Evolutionary conservation across 1,140 invertebrate species (phyloP).

Genomic region (Musca vetustissima): DNA sequence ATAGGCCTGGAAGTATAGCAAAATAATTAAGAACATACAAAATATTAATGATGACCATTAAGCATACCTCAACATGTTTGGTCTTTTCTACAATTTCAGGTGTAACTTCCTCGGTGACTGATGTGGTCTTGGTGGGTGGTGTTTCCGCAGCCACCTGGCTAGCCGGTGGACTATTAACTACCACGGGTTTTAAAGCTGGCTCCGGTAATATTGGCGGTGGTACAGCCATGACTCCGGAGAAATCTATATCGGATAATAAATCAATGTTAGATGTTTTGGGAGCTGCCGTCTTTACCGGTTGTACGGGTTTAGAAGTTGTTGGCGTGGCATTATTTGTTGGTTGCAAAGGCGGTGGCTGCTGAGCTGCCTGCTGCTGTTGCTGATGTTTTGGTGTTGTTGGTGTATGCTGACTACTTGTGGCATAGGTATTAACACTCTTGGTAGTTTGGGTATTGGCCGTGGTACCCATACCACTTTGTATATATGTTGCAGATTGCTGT

Average conservation of each 20-base stretch:
- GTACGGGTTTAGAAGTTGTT: constrained; percentile 1
- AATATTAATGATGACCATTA: too few relatives aligned
- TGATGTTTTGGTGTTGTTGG: constrained; percentile 7
- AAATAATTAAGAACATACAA: neutral
- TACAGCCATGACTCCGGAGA: constrained; percentile 51
- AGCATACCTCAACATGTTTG: constrained; percentile 2
- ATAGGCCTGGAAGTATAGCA: neutral
- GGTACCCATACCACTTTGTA: constrained; percentile 43
- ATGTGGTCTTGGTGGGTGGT: neutral
- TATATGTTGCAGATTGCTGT: constrained; percentile 40
- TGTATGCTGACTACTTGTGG: constrained; percentile 31
- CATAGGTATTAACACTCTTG: constrained; percentile 42
- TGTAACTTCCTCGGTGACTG: neutral
- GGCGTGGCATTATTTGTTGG: constrained; percentile 21
- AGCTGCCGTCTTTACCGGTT: neutral
- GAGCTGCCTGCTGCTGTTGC: neutral
- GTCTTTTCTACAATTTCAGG: neutral
- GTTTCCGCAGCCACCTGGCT: constrained; percentile 32
- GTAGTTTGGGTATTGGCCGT: constrained; percentile 49
- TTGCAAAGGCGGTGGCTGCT: neutral
- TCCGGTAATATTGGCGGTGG: constrained; percentile 39
- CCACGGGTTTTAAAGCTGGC: constrained; percentile 41
- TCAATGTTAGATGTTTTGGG: constrained; percentile 66
- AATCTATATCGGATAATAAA: constrained; percentile 75
- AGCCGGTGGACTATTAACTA: constrained; percentile 36